Percentiles rank a stretch among this genome's conserved stretches.
Evolutionary conservation across 1,140 invertebrate species (phyloP).

Genomic region (Rhysida immarginata): DNA sequence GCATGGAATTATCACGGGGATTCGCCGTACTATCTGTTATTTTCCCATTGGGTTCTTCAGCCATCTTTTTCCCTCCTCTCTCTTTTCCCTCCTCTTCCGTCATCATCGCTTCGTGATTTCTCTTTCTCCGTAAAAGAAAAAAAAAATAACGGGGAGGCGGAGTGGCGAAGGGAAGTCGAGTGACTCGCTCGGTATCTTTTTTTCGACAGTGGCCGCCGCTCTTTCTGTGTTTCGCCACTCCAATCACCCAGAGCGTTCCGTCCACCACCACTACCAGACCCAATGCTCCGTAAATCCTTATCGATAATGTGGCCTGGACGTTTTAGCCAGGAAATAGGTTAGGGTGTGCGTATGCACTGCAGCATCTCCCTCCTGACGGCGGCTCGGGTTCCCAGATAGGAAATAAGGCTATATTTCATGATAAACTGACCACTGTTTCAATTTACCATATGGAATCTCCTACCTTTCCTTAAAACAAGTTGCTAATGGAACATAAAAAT

Average conservation of each 20-base stretch:
- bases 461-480: background rate
- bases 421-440: constrained; percentile 1
- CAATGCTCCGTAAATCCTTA: background rate
- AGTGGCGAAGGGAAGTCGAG: no score
- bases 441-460: background rate
- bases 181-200: no score
- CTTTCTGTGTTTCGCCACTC: background rate
- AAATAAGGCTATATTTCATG: constrained; percentile 5
- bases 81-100: no score
- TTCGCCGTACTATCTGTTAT: no score
- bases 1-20: no score
- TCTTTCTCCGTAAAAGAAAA: no score
- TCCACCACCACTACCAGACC: background rate
- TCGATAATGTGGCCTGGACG: background rate
- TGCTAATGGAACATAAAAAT: background rate
- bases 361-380: background rate
- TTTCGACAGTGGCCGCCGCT: background rate
- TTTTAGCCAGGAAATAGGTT: constrained; percentile 4
- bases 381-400: background rate
- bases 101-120: no score
- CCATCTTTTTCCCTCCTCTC: no score
- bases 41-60: no score
- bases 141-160: no score
- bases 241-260: background rate
- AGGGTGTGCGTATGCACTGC: no score